These are phyloP conservation scores for Oreocharis arfaki DNA, from an alignment of 2,113 vertebrate species.

Conservation along the genomic window DNA sequence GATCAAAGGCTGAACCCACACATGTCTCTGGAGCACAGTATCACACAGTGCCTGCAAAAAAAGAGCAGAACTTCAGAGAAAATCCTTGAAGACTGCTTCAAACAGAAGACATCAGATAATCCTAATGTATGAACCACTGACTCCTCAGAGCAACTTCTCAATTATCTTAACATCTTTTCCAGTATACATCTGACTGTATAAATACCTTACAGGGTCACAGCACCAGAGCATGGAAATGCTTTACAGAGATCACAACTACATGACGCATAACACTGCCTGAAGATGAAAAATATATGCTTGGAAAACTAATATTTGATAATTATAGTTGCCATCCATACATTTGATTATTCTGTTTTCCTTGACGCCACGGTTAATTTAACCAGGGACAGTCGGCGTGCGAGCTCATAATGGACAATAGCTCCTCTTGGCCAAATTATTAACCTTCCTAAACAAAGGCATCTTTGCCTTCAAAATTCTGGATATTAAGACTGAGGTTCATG, in stretches of 20 bases:
- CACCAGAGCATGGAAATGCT: background rate
- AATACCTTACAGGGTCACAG: background rate
- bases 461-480: background rate
- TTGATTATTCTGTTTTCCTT: background rate
- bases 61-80: background rate
- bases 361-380: background rate
- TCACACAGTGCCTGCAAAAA: background rate
- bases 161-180: background rate
- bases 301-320: background rate
- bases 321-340: background rate
- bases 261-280: background rate
- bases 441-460: background rate
- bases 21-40: rapidly evolving
- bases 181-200: background rate
- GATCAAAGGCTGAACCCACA: background rate
- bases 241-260: background rate
- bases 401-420: background rate
- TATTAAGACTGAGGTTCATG: background rate
- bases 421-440: background rate
- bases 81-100: background rate
- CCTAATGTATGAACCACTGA: background rate
- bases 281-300: background rate
- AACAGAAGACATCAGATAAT: background rate
- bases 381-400: background rate
- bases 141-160: background rate